phyloP scores from a whole-genome alignment of 2,888 invertebrate species.

The Mesorhabditis sp. region DNA sequence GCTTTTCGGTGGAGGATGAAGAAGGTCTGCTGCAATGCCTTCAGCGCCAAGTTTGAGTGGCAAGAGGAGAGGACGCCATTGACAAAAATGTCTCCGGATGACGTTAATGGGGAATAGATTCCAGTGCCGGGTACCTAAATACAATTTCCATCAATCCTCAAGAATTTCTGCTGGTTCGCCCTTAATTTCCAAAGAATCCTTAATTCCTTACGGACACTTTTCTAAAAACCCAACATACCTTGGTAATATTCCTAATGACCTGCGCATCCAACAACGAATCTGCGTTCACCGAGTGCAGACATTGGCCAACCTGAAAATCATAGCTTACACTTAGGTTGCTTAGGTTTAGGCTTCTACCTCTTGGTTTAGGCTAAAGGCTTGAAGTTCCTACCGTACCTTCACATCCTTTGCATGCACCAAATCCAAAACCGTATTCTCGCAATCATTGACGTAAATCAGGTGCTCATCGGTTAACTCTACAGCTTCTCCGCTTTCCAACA shows the following conservation, averaged over 20 bases:
- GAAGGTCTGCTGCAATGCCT: conserved; percentile 55
- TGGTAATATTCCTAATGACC: conserved; percentile 9
- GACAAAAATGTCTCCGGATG: conserved; percentile 52
- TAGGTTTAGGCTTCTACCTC: too few species aligned
- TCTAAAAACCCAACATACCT: not conserved
- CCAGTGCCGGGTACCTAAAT: conserved; percentile 33
- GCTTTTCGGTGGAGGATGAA: conserved; percentile 37
- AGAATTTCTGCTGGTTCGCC: not conserved
- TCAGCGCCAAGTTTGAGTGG: conserved; percentile 44
- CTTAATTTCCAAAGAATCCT: not conserved
- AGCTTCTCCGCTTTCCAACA: conserved; percentile 22
- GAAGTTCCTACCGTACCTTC: not conserved
- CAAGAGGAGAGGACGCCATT: conserved; percentile 53
- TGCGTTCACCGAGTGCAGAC: conserved; percentile 32
- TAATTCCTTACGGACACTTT: not conserved
- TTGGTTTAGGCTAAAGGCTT: too few species aligned
- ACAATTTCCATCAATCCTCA: not conserved
- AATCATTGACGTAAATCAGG: conserved; percentile 46
- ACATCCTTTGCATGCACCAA: conserved; percentile 34
- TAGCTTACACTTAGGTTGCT: too few species aligned
- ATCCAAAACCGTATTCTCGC: conserved; percentile 23
- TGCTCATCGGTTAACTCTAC: conserved; percentile 51
- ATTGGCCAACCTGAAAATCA: conserved; percentile 32
- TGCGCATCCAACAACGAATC: not conserved
- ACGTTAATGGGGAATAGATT: conserved; percentile 52